These are phyloP conservation scores for Podarcis muralis DNA, from an alignment of 2,113 vertebrate genomes.

Conservation along the genomic window DNA sequence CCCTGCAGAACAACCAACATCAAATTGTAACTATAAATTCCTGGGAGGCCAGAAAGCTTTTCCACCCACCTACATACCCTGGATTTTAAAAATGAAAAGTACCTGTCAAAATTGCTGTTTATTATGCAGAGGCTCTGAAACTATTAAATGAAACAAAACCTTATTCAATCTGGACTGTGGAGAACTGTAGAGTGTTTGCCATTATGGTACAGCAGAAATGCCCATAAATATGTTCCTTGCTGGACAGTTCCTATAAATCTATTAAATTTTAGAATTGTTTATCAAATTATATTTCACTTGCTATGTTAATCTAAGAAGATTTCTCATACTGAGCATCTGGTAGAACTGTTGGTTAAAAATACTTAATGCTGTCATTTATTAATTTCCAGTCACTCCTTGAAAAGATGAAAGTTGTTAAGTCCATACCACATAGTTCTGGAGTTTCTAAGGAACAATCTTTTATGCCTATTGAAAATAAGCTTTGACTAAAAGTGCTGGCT, in stretches of 20 bases:
- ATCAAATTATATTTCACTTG: neutral
- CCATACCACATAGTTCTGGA: neutral
- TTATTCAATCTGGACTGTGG: neutral
- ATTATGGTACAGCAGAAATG: neutral
- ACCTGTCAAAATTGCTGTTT: neutral
- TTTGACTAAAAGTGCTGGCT: conserved; percentile 3
- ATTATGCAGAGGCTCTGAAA: neutral
- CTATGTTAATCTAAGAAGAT: neutral
- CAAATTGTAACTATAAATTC: conserved; percentile 23
- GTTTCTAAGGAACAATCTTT: neutral
- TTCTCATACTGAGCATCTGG: neutral
- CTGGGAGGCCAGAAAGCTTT: neutral
- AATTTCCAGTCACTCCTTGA: neutral
- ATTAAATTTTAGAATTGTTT: neutral
- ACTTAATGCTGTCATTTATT: neutral
- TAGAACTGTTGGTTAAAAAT: neutral
- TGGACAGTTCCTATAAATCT: neutral
- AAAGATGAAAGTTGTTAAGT: neutral
- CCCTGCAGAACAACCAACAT: neutral
- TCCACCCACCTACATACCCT: neutral
- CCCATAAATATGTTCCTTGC: neutral
- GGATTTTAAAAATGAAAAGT: conserved; percentile 3
- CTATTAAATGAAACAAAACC: conserved; percentile 18
- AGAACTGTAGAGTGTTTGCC: conserved; percentile 17
- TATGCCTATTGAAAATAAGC: neutral